A percentile compares a stretch with the other conserved stretches of the same genome.
Evolutionary conservation across 2,888 invertebrate species (phyloP).

Genomic region (Drosophila putrida): DNA sequence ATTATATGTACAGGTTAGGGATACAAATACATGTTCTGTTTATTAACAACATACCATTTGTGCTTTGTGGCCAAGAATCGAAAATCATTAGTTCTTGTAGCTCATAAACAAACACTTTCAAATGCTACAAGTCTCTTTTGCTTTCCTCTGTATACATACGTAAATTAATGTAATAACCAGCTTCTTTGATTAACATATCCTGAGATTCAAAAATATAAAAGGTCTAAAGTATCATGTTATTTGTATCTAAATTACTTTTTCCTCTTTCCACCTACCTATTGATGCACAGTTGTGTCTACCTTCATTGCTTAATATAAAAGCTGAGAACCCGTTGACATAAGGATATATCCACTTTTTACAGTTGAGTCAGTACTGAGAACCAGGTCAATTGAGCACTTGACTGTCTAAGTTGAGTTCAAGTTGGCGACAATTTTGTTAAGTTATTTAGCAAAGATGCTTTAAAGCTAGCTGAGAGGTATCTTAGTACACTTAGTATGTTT

Average conservation of each 20-base stretch:
- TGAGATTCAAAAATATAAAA: too few relatives aligned
- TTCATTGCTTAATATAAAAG: slow-evolving; percentile 10
- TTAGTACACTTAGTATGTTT: too few relatives aligned
- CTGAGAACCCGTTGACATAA: slow-evolving; percentile 7
- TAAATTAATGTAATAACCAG: too few relatives aligned
- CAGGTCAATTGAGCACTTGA: slow-evolving; percentile 36
- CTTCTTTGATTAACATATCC: too few relatives aligned
- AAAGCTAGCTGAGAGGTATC: neutral
- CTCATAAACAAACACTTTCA: too few relatives aligned
- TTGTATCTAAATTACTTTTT: slow-evolving; percentile 11
- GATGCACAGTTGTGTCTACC: neutral
- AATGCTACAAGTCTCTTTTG: too few relatives aligned
- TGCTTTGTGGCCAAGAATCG: too few relatives aligned
- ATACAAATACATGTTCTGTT: too few relatives aligned
- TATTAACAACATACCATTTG: too few relatives aligned
- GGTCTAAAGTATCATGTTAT: neutral
- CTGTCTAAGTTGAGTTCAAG: slow-evolving; percentile 16
- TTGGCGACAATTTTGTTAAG: slow-evolving; percentile 5
- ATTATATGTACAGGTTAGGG: too few relatives aligned
- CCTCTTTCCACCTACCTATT: neutral
- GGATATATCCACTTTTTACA: slow-evolving; percentile 8
- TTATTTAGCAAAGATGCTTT: neutral
- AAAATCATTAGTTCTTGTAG: too few relatives aligned
- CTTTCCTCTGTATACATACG: too few relatives aligned
- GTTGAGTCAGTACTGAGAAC: slow-evolving; percentile 8